Evolutionary conservation across 2,797 vertebrate species (phyloP).

Genomic region (Lycodopsis pacificus): DNA sequence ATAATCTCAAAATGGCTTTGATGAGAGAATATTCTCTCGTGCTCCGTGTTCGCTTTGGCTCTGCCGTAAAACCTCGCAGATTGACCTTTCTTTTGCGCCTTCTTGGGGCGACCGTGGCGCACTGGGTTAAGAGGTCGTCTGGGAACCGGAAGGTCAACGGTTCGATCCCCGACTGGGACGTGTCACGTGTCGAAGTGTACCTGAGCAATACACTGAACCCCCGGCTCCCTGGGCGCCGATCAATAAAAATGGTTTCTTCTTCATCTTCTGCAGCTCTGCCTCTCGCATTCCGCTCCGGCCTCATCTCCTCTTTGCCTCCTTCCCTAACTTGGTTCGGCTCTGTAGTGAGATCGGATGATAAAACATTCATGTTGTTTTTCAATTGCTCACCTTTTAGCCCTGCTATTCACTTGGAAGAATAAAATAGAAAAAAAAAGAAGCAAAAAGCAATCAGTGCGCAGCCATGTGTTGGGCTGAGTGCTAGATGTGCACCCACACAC

Average conservation of each 20-base stretch:
- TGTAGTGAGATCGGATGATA: constrained; percentile 75
- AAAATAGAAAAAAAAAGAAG: constrained; percentile 38
- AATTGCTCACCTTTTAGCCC: constrained; percentile 72
- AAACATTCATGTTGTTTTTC: constrained; percentile 85
- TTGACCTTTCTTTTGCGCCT: constrained; percentile 59
- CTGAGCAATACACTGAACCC: too few species aligned
- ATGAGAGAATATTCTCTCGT: constrained; percentile 43
- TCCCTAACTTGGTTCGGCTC: constrained; percentile 45
- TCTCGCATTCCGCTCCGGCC: constrained; percentile 30
- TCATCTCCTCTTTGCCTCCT: constrained; percentile 58
- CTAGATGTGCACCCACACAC: constrained; percentile 21
- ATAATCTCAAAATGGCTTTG: constrained; percentile 51
- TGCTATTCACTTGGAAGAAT: constrained; percentile 59
- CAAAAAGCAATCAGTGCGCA: constrained; percentile 74
- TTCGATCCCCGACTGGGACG: too few species aligned
- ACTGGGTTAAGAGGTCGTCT: too few species aligned
- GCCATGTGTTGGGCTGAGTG: constrained; percentile 57
- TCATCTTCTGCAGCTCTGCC: constrained; percentile 35
- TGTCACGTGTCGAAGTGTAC: too few species aligned
- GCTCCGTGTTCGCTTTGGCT: constrained; percentile 25
- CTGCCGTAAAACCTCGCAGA: constrained; percentile 32
- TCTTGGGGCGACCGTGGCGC: too few species aligned
- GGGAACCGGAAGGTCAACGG: too few species aligned
- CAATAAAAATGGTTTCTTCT: too few species aligned
- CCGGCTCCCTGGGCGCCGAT: too few species aligned